A percentile compares a stretch with the other conserved stretches of the same genome.
phyloP scores from a whole-genome alignment of 1,140 invertebrate genomes.

The Elysia chlorotica region DNA sequence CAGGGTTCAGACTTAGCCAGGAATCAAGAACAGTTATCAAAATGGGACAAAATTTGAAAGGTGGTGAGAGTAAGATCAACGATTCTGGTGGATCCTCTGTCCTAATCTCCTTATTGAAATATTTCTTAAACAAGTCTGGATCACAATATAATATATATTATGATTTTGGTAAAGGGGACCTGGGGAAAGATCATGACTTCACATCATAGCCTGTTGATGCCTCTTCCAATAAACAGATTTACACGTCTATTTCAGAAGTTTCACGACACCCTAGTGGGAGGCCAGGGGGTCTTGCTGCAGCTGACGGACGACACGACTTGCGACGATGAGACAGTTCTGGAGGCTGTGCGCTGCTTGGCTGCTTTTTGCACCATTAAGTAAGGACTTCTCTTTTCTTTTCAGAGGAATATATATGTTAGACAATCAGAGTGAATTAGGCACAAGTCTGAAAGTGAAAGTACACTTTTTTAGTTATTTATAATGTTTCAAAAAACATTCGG shows the following conservation, averaged over 20 bases:
- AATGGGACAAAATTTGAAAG: too few relatives aligned
- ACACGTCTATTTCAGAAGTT: conserved; percentile 34
- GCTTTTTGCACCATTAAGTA: conserved; percentile 3
- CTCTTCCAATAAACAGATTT: neutral
- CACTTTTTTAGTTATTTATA: too few relatives aligned
- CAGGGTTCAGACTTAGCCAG: too few relatives aligned
- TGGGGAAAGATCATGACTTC: too few relatives aligned
- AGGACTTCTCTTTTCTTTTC: too few relatives aligned
- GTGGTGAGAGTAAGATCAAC: neutral
- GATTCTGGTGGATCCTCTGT: neutral
- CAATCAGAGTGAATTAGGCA: too few relatives aligned
- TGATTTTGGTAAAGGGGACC: too few relatives aligned
- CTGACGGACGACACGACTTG: conserved; percentile 35
- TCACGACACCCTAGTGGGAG: conserved; percentile 50
- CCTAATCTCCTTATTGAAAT: neutral
- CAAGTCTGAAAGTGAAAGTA: too few relatives aligned
- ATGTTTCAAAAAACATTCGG: too few relatives aligned
- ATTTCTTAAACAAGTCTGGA: neutral
- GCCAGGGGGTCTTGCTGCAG: conserved; percentile 46
- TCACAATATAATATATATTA: too few relatives aligned
- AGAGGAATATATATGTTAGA: too few relatives aligned
- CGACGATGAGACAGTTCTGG: conserved; percentile 41
- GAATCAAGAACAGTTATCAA: too few relatives aligned
- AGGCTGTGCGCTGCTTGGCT: conserved; percentile 51
- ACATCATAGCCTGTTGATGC: neutral